Evolutionary conservation across 2,888 invertebrate genomes (phyloP).

Genomic region (Pheosia tremula): DNA sequence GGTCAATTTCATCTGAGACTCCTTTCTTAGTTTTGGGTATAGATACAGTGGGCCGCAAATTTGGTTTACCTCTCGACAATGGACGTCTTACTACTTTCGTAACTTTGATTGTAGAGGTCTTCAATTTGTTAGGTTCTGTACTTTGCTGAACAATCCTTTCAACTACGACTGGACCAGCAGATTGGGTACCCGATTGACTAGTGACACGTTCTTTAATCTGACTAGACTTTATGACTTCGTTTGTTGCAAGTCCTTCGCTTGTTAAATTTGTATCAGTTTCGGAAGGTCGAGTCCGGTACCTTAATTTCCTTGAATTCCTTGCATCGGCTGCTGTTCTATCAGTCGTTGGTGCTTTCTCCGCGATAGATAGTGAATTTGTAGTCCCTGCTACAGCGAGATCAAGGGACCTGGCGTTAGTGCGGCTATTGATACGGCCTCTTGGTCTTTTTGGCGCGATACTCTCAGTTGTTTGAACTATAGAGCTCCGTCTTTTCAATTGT

Average conservation of each 20-base stretch:
- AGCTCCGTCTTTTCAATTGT: constrained; percentile 63
- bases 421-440: constrained; percentile 59
- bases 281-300: constrained; percentile 61
- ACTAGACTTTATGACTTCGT: constrained; percentile 71
- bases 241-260: constrained; percentile 61
- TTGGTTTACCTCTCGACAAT: constrained; percentile 52
- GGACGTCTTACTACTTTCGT: constrained; percentile 67
- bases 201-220: constrained; percentile 59
- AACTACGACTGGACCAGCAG: constrained; percentile 41
- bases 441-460: constrained; percentile 43
- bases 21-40: constrained; percentile 42
- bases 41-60: constrained; percentile 48
- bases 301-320: constrained; percentile 65
- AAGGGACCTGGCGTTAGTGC: constrained; percentile 55
- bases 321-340: constrained; percentile 58
- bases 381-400: constrained; percentile 71
- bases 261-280: constrained; percentile 76
- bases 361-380: constrained; percentile 62
- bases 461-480: constrained; percentile 52
- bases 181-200: constrained; percentile 67
- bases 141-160: constrained; percentile 55
- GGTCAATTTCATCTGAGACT: constrained; percentile 80
- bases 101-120: constrained; percentile 57
- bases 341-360: constrained; percentile 65
- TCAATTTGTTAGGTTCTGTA: constrained; percentile 55